Conservation (phyloP, 1,140 invertebrate genomes). For the Nautilus pompilius region DNA sequence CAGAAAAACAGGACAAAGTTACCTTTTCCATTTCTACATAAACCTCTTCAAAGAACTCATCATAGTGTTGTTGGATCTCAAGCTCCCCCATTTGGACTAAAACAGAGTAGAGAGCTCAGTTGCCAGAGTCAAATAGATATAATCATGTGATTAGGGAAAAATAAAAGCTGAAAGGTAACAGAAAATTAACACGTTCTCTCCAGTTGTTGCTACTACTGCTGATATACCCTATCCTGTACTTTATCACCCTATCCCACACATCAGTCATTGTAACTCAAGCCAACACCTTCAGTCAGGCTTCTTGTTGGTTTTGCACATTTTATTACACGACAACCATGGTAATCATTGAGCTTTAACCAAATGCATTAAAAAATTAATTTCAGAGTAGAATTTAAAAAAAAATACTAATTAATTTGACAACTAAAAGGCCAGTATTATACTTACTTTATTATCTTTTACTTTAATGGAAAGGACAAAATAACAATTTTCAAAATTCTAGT, state of each 20-base stretch:
- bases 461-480: too few species aligned
- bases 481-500: too few species aligned
- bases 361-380: too few species aligned
- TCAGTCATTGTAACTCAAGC: too few species aligned
- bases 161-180: not conserved
- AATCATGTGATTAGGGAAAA: not conserved
- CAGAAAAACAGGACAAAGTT: constrained; percentile 13
- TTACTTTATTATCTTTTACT: too few species aligned
- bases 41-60: constrained; percentile 99
- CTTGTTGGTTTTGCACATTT: too few species aligned
- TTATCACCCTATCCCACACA: not conserved
- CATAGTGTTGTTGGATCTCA: constrained; percentile 97
- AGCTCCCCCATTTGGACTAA: constrained; percentile 48
- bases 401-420: too few species aligned
- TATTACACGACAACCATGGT: too few species aligned
- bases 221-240: not conserved
- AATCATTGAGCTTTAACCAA: too few species aligned
- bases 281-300: too few species aligned
- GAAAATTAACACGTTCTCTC: not conserved
- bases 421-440: too few species aligned
- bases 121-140: constrained; percentile 3
- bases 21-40: constrained; percentile 92
- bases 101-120: constrained; percentile 22
- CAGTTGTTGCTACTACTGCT: not conserved
- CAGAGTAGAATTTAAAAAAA: too few species aligned